Evolutionary conservation across 2,797 vertebrate genomes (phyloP), one percentile per base, ranked within the genome.

Genomic region (Labroides dimidiatus): DNA sequence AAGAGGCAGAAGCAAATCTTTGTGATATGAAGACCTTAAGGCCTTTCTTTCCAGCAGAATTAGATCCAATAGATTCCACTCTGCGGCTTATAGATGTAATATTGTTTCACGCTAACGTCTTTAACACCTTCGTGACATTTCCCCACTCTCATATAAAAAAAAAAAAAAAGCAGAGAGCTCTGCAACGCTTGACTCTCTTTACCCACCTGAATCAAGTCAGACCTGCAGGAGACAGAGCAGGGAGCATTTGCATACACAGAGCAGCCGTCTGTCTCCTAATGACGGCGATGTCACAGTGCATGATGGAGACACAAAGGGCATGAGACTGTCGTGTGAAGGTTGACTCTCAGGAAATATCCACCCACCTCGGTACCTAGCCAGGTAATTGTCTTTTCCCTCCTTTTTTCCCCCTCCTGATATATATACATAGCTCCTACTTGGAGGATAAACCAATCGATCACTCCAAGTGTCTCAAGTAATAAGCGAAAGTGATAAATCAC

Each of bases 401-500:
- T 60, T 57, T 64, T 47, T 43, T n/a, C n/a, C 13, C 14, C 14
- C 9, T 51, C 33, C 73, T 79, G 49, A 84, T 82, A 79, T 81
- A 87, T 77, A 85, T 78, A 86, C 80, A 82, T 67, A 81, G 69
- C 90, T 85, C 84, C 80, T 78, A 66, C 69, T 65, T 58, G 63
- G 72, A 83, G 82, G 85, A 85, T 86, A 80, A 86, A 78, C 82
- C 81, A 77, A 82, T 92, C 77, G 54, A 92, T 92, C 92, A 89
- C 81, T 78, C 78, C 53, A 27, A 81, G 86, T 86, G 87, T 90
- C 85, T 77, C 9, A 10, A 62, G 80, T 89, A 90, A 92, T 87
- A 91, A 91, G 85, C 69, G 69, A 71, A 64, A 58, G 78, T 62
- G 86, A 91, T 91, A 86, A 91, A 90, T 90, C 80, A 84, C 10